Evolutionary conservation across 2,888 invertebrate species (phyloP).

Genomic region (Sarcophaga subvicina): DNA sequence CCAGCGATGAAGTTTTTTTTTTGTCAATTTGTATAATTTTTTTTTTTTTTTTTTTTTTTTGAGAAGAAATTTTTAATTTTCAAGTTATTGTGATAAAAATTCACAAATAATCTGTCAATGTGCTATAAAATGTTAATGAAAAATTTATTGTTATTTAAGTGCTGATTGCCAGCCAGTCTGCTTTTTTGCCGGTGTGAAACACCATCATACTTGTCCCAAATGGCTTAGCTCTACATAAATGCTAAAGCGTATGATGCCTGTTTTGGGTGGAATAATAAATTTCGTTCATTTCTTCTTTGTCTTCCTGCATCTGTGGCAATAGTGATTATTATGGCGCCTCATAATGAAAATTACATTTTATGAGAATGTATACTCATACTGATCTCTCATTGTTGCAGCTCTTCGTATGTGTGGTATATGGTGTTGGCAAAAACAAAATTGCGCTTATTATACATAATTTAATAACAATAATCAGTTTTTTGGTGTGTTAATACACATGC

Average conservation of each 20-base stretch:
- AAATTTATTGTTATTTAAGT: conserved; percentile 51
- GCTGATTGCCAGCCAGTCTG: neutral
- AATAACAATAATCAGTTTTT: conserved; percentile 22
- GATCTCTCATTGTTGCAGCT: neutral
- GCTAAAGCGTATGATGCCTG: neutral
- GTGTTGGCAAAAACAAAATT: conserved; percentile 3
- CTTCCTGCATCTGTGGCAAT: neutral
- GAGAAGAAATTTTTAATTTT: conserved; percentile 50
- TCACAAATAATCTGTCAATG: conserved; percentile 39
- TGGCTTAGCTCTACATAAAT: too few species aligned
- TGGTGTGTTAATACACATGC: conserved; percentile 37
- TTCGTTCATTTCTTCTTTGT: neutral
- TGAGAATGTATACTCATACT: neutral
- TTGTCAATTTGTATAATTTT: conserved; percentile 43
- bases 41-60: too few species aligned
- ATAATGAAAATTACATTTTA: conserved; percentile 63
- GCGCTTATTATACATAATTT: conserved; percentile 66
- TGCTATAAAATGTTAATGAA: conserved; percentile 56
- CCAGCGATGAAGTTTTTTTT: conserved; percentile 66
- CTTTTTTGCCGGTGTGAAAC: too few species aligned
- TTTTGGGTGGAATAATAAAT: conserved; percentile 43
- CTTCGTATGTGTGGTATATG: neutral
- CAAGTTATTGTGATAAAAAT: neutral
- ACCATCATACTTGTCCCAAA: neutral
- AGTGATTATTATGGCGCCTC: conserved; percentile 63